Evolutionary conservation across 2,888 invertebrate species (phyloP).

Genomic region (Caenorhabditis afra): DNA sequence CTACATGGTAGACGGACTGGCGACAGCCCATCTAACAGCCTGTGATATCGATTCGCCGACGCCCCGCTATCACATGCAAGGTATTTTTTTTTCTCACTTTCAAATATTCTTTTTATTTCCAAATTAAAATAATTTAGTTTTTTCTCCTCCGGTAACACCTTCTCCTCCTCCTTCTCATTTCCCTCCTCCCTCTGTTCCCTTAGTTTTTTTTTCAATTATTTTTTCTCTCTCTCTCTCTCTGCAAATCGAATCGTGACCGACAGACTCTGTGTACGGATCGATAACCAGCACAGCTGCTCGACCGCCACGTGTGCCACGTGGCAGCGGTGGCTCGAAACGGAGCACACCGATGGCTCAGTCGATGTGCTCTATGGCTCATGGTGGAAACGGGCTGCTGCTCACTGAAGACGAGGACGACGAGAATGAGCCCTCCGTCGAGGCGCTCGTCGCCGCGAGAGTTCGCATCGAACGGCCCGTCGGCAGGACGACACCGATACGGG

Average conservation of each 20-base stretch:
- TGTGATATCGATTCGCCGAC: constrained; percentile 74
- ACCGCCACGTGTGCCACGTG: constrained; percentile 44
- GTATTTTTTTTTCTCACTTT: constrained; percentile 32
- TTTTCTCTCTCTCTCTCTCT: constrained; percentile 3
- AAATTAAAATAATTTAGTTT: too few relatives aligned
- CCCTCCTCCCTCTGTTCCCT: constrained; percentile 23
- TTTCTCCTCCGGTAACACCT: neutral
- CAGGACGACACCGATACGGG: constrained; percentile 21
- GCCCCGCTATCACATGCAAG: constrained; percentile 77
- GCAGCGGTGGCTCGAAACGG: constrained; percentile 10
- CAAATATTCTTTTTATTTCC: neutral
- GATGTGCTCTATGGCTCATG: constrained; percentile 57
- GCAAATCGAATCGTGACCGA: neutral
- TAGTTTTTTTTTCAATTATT: neutral
- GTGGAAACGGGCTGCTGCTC: neutral
- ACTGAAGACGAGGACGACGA: constrained; percentile 1
- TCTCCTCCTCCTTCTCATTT: constrained; percentile 32
- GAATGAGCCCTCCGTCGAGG: constrained; percentile 8
- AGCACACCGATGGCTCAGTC: constrained; percentile 58
- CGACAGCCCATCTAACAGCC: constrained; percentile 67
- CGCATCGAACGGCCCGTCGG: constrained; percentile 39
- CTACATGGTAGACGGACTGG: constrained; percentile 68
- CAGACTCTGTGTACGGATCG: constrained; percentile 62
- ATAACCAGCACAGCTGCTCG: constrained; percentile 10
- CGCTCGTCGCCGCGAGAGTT: constrained; percentile 21